phyloP scores from a whole-genome alignment of 2,113 vertebrate species.

The Cephalopholis sonnerati region DNA sequence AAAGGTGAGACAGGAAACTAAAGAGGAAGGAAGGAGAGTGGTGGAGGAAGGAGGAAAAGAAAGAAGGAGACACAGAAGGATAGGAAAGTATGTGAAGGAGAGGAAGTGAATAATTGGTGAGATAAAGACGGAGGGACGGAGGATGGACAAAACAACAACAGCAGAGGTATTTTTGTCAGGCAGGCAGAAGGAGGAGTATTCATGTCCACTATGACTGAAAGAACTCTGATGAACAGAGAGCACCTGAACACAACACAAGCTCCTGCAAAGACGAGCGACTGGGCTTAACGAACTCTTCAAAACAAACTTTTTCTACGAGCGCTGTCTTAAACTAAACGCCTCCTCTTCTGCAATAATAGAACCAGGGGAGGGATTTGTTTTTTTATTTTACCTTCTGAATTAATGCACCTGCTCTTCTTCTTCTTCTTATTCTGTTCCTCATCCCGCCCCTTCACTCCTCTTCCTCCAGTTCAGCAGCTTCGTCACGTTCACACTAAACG shows the following conservation, averaged over 20 bases:
- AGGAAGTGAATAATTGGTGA: too few relatives aligned
- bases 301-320: constrained; percentile 61
- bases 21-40: background rate
- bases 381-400: constrained; percentile 45
- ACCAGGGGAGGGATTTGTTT: background rate
- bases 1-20: background rate
- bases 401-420: constrained; percentile 4
- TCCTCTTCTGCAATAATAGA: constrained; percentile 73
- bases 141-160: too few relatives aligned
- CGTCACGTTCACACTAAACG: background rate
- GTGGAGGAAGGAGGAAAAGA: background rate
- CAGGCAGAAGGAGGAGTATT: constrained; percentile 21
- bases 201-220: constrained; percentile 11
- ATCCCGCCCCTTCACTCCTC: background rate
- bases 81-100: too few relatives aligned
- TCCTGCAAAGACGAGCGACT: constrained; percentile 31
- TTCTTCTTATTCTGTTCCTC: background rate
- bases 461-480: background rate
- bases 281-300: constrained; percentile 33
- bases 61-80: too few relatives aligned
- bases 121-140: too few relatives aligned
- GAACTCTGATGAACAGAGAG: constrained; percentile 42
- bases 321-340: constrained; percentile 43
- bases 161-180: too few relatives aligned
- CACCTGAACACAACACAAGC: constrained; percentile 68